Evolutionary conservation across 2,888 invertebrate species (phyloP).

Genomic region (Cyclophora albipunctata): DNA sequence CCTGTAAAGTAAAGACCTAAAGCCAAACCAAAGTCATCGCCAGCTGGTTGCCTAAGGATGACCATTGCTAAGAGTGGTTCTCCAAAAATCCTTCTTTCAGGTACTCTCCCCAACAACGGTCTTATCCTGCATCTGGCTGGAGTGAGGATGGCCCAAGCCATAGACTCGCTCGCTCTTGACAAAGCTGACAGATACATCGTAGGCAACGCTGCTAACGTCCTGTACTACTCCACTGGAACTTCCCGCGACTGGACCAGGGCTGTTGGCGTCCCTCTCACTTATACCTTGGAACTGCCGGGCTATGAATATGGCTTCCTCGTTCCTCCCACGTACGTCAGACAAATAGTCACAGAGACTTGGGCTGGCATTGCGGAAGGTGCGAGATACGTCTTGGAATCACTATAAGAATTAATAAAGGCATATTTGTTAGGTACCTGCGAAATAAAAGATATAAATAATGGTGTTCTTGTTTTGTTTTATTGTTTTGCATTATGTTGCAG

Average conservation of each 20-base stretch:
- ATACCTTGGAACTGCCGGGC: conserved; percentile 80
- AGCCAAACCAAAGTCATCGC: too few species aligned
- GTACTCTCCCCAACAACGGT: conserved; percentile 69
- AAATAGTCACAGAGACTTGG: conserved; percentile 78
- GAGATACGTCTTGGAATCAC: conserved; percentile 31
- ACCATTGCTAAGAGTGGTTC: too few species aligned
- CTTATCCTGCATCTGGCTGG: conserved; percentile 59
- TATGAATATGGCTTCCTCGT: conserved; percentile 75
- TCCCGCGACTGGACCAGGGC: conserved; percentile 81
- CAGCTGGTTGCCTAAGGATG: too few species aligned
- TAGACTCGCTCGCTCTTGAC: conserved; percentile 53
- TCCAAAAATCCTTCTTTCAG: conserved; percentile 24
- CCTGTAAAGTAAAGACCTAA: too few species aligned
- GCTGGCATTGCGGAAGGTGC: conserved; percentile 68
- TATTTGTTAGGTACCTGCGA: too few species aligned
- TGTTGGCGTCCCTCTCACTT: conserved; percentile 74
- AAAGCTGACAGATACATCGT: conserved; percentile 63
- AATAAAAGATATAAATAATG: too few species aligned
- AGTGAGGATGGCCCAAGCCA: conserved; percentile 55
- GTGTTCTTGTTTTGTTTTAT: too few species aligned
- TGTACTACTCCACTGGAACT: conserved; percentile 78
- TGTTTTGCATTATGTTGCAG: too few species aligned
- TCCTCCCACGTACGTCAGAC: conserved; percentile 66
- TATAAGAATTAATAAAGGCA: conserved; percentile 13
- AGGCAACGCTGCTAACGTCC: conserved; percentile 72